These are phyloP conservation scores for Cyanoramphus novaezelandiae DNA, from an alignment of 2,113 vertebrate species.

Conservation along the genomic window DNA sequence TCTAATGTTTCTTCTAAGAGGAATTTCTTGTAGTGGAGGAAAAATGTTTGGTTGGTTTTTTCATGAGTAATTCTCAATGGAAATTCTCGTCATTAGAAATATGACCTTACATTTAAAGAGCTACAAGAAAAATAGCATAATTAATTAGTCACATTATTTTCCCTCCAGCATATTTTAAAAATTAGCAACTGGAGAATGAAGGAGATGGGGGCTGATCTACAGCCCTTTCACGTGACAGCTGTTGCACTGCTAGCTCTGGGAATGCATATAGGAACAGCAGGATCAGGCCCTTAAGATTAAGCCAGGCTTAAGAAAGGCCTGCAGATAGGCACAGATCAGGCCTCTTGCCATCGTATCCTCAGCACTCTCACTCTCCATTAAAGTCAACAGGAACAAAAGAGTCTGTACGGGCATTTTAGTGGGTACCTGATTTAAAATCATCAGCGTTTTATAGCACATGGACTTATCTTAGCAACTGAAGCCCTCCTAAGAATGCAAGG, in stretches of 20 bases:
- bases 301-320: not conserved
- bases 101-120: slow-evolving; percentile 26
- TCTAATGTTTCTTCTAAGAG: slow-evolving; percentile 8
- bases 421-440: not conserved
- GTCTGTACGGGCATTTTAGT: not conserved
- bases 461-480: not conserved
- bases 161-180: slow-evolving; percentile 25
- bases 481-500: not conserved
- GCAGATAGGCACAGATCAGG: not conserved
- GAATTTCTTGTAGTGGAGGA: not conserved
- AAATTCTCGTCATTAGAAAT: slow-evolving; percentile 30
- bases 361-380: not conserved
- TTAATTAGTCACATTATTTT: slow-evolving; percentile 24
- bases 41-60: not conserved
- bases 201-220: not conserved
- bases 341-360: not conserved
- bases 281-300: not conserved
- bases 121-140: not conserved
- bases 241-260: not conserved
- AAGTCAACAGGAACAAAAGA: not conserved
- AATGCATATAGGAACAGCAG: not conserved
- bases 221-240: not conserved
- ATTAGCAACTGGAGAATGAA: not conserved
- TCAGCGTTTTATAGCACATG: not conserved
- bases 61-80: slow-evolving; percentile 41